Conservation (phyloP, 35 echinoderm and acorn worm species). For the Diadema setosum region DNA sequence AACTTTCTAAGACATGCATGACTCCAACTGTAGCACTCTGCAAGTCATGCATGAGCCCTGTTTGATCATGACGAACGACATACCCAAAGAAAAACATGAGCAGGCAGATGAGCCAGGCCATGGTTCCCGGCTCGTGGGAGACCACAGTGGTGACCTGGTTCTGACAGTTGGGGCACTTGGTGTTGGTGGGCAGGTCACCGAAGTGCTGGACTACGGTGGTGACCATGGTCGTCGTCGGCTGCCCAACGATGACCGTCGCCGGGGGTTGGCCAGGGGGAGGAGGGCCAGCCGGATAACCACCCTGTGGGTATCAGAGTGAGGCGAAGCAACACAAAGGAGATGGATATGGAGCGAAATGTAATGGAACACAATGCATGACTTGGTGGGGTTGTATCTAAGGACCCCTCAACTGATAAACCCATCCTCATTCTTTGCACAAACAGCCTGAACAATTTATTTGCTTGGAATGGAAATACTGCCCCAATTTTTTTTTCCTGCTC, state of each 20-base stretch:
- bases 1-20: too few relatives aligned
- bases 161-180: slow-evolving; percentile 80
- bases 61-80: too few relatives aligned
- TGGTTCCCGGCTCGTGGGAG: slow-evolving; percentile 45
- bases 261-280: background rate
- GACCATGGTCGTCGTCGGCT: background rate
- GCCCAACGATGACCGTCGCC: slow-evolving; percentile 39
- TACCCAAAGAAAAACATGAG: slow-evolving; percentile 88
- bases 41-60: too few relatives aligned
- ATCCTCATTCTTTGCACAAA: too few relatives aligned
- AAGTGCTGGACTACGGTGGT: slow-evolving; percentile 42
- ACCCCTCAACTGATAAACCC: too few relatives aligned
- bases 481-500: too few relatives aligned
- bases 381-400: too few relatives aligned
- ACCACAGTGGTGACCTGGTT: slow-evolving; percentile 74
- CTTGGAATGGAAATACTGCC: too few relatives aligned
- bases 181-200: slow-evolving; percentile 56
- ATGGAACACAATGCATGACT: background rate
- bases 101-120: slow-evolving; percentile 83
- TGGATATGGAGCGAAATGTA: background rate
- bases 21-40: too few relatives aligned
- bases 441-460: too few relatives aligned
- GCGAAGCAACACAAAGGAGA: background rate
- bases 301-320: background rate
- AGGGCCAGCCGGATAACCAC: slow-evolving; percentile 33